A percentile compares a stretch with the other conserved stretches of the same genome.
Evolutionary conservation across 2,888 invertebrate species (phyloP).

Genomic region (Trichopria drosophilae): DNA sequence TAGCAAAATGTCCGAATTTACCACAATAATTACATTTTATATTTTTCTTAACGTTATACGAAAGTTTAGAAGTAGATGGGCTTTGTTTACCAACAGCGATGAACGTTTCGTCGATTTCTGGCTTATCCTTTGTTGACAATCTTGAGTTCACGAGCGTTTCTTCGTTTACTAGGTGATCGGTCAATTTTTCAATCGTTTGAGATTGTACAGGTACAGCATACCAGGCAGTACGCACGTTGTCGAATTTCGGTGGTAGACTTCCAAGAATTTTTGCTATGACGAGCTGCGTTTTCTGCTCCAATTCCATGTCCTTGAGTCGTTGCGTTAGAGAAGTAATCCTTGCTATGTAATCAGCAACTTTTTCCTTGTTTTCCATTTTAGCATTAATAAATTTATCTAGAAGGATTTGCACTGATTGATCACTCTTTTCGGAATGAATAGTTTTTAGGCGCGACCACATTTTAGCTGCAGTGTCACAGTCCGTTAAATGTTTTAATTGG

Average conservation of each 20-base stretch:
- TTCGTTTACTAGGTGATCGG: constrained; percentile 21
- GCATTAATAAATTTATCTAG: constrained; percentile 9
- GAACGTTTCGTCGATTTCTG: background rate
- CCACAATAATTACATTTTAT: constrained; percentile 24
- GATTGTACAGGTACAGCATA: constrained; percentile 13
- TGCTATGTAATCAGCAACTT: constrained; percentile 19
- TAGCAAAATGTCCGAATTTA: constrained; percentile 19
- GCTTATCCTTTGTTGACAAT: constrained; percentile 1
- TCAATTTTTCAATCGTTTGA: constrained; percentile 19
- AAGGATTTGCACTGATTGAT: constrained; percentile 7
- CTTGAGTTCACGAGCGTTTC: constrained; percentile 12
- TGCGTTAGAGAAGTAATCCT: constrained; percentile 10
- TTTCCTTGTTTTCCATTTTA: constrained; percentile 11
- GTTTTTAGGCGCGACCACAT: constrained; percentile 3
- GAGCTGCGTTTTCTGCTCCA: constrained; percentile 14
- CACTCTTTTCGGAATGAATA: constrained; percentile 8
- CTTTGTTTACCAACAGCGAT: constrained; percentile 1
- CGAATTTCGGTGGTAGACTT: constrained; percentile 14
- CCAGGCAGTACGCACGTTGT: constrained; percentile 19
- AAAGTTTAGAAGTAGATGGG: background rate
- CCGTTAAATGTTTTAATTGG: constrained; percentile 16
- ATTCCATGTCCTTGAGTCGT: constrained; percentile 15
- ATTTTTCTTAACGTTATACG: background rate
- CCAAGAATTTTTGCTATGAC: constrained; percentile 25
- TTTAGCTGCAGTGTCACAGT: constrained; percentile 13